Conservation (phyloP, 1,140 invertebrate species). For the Diabrotica undecimpunctata region DNA sequence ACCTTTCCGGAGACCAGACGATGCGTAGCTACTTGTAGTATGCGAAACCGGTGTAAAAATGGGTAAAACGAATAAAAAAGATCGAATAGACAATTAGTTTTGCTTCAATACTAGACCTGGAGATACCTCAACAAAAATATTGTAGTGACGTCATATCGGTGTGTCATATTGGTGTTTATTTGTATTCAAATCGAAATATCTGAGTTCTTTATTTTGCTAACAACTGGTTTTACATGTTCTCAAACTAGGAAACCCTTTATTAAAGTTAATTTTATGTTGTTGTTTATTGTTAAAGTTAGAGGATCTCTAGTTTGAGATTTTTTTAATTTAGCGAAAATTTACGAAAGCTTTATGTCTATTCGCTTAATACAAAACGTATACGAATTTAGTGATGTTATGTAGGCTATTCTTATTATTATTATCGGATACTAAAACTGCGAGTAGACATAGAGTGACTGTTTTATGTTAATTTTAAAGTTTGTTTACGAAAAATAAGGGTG, state of each 20-base stretch:
- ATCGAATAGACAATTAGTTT: too few species aligned
- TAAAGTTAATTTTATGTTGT: not conserved
- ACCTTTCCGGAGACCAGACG: too few species aligned
- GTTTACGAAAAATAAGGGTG: not conserved
- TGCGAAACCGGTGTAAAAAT: too few species aligned
- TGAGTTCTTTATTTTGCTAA: not conserved
- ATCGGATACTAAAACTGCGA: slow-evolving; percentile 31
- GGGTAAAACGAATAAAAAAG: too few species aligned
- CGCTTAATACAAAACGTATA: slow-evolving; percentile 37
- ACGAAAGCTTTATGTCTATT: slow-evolving; percentile 16
- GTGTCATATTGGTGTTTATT: too few species aligned
- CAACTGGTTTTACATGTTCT: not conserved
- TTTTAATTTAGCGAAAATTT: slow-evolving; percentile 9
- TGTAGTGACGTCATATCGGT: too few species aligned
- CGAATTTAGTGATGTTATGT: slow-evolving; percentile 43
- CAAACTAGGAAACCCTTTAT: not conserved
- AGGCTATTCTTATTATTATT: slow-evolving; percentile 41
- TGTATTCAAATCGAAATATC: too few species aligned
- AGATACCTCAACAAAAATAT: too few species aligned
- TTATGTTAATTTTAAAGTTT: not conserved
- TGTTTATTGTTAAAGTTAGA: not conserved
- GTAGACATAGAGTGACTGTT: slow-evolving; percentile 11
- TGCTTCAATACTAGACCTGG: too few species aligned
- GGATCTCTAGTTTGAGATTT: slow-evolving; percentile 5
- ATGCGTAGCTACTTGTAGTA: too few species aligned